A percentile compares a stretch with the other conserved stretches of the same genome.
phyloP scores from a whole-genome alignment of 2,888 invertebrate species.

The Zaprionus lineosus region DNA sequence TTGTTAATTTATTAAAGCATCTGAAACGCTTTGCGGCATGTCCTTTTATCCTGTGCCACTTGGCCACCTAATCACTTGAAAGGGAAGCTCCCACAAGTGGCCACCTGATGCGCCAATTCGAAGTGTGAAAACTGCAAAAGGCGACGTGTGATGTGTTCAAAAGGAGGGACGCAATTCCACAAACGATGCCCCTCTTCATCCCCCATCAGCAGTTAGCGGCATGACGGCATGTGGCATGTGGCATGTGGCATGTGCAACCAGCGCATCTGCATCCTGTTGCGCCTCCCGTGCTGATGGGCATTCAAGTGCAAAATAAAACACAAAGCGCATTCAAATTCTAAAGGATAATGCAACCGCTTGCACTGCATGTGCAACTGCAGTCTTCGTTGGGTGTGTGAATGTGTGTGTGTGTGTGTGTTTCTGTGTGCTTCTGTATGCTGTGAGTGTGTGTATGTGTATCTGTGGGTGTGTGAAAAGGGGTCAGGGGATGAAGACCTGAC shows the following conservation, averaged over 20 bases:
- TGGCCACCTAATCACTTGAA: conserved; percentile 40
- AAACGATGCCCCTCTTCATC: neutral
- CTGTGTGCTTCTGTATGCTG: conserved; percentile 10
- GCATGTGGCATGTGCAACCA: conserved; percentile 30
- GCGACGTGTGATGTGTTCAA: conserved; percentile 54
- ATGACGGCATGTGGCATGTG: conserved; percentile 27
- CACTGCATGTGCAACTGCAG: conserved; percentile 70
- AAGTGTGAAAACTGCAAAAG: conserved; percentile 76
- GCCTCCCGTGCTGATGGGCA: conserved; percentile 26
- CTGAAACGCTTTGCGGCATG: conserved; percentile 25
- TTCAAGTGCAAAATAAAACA: conserved; percentile 62
- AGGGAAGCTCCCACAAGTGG: conserved; percentile 20
- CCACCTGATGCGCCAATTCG: conserved; percentile 59
- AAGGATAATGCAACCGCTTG: conserved; percentile 72
- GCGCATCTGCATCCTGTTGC: conserved; percentile 55
- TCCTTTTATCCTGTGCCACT: conserved; percentile 19
- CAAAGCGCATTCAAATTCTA: conserved; percentile 61
- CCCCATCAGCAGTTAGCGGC: no score
- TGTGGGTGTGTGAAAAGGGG: neutral
- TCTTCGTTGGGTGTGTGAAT: conserved; percentile 1
- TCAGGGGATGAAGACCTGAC: neutral
- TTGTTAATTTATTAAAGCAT: conserved; percentile 51
- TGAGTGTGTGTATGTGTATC: neutral
- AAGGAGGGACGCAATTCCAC: conserved; percentile 5
- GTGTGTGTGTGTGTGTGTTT: neutral